Conservation (phyloP, 2,888 invertebrate species). For the Drosophila diplacantha region DNA sequence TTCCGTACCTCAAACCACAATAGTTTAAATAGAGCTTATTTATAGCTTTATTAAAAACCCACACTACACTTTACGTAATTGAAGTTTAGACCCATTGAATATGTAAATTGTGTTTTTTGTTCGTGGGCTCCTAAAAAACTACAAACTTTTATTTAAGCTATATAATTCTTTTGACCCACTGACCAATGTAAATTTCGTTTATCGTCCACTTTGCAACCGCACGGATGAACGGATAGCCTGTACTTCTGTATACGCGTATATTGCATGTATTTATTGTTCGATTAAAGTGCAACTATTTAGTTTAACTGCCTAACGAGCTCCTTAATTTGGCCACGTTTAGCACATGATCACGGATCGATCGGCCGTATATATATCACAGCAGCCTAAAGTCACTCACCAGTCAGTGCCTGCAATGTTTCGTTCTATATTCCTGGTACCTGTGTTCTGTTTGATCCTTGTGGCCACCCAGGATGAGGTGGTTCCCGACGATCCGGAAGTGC, state of each 20-base stretch:
- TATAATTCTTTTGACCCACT: conserved; percentile 29
- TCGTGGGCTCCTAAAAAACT: not conserved
- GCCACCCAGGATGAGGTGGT: conserved; percentile 32
- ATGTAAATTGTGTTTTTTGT: conserved; percentile 15
- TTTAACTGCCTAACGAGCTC: conserved; percentile 44
- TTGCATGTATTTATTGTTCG: conserved; percentile 70
- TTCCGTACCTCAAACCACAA: not conserved
- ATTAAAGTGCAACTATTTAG: conserved; percentile 68
- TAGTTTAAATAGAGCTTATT: not conserved
- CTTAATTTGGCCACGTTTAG: conserved; percentile 23
- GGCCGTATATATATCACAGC: conserved; percentile 5
- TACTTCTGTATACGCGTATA: conserved; percentile 50
- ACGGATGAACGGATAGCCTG: conserved; percentile 48
- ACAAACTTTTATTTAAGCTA: conserved; percentile 13
- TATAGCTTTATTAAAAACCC: too few relatives aligned
- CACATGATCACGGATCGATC: conserved; percentile 3
- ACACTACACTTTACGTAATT: conserved; percentile 9
- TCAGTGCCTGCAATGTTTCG: conserved; percentile 31
- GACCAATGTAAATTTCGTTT: conserved; percentile 49
- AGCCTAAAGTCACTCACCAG: not conserved
- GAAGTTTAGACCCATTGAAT: conserved; percentile 1
- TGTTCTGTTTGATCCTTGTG: conserved; percentile 5
- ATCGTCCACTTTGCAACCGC: conserved; percentile 51
- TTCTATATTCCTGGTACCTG: not conserved
- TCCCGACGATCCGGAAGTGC: conserved; percentile 48